Base-by-base conservation (phyloP, 2,888 invertebrate species). In the Tetranychus truncatus region DNA sequence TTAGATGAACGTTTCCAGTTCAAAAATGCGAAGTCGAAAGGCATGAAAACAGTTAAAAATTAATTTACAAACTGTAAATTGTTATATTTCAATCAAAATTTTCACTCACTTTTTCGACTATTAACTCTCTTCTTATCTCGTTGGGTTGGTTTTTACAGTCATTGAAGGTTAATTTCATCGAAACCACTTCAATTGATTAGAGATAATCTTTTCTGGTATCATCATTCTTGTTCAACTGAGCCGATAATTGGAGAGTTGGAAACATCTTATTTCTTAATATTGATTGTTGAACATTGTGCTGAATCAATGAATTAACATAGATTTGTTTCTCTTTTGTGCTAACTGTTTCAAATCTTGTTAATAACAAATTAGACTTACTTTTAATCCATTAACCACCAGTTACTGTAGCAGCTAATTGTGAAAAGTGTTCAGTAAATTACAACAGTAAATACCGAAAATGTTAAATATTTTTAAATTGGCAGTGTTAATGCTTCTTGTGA, bases 271-370 rank as follows among this genome's bases (percentile, higher is more conserved):
- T 55, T 55, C 55, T 15, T 55, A 15, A 55, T 55, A 15, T 55
- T 55, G 55, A 55, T 55, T 55, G 55, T 55, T 55, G 55, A 55
- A 55, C 55, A 55, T 55, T 55, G 55, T 55, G 55, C 55, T 55
- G 55, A 55, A 15, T 55, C 55, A 55, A 15, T 55, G 55, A 55
- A 15, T 15, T 55, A 15, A 34, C 34, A 34, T 55, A 55, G 11
- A 55, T 15, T 55, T 6, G 15, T 15, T 55, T 55, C 15, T 15
- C 15, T 15, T 15, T 55, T 9, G 9, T 15, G 55, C 15, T 55
- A 55, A 55, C 55, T 3, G 15, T 15, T 55, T 15, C 9, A 55
- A 9, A 55, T 6, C 55, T 55, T 55, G 9, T 7, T 15, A 9
- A 55, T 55, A 9, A 15, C 55, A 15, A 55, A 55, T 55, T 55